phyloP scores from a whole-genome alignment of 37 sponge, comb jelly and placozoan species.

The Oscarella lobularis region DNA sequence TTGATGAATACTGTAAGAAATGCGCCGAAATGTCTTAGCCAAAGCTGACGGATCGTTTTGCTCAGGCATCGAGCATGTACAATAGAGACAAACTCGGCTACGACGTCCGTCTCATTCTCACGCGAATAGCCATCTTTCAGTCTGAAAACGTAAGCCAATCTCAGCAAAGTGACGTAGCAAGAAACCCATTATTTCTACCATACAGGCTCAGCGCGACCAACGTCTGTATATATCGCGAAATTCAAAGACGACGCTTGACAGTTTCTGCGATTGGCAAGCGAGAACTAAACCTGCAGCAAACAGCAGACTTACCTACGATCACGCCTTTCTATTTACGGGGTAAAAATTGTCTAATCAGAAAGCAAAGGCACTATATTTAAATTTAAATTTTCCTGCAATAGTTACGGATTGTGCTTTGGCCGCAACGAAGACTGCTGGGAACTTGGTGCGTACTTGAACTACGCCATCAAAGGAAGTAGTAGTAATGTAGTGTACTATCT shows the following conservation, averaged over 20 bases:
- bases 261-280: slow-evolving; percentile 1
- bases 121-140: background rate
- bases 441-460: background rate
- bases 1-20: background rate
- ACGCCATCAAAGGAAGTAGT: too few species aligned
- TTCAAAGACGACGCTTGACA: background rate
- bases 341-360: background rate
- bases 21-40: too few species aligned
- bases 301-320: background rate
- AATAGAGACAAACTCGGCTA: background rate
- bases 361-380: too few species aligned
- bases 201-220: background rate
- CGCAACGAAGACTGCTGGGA: background rate
- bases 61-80: background rate
- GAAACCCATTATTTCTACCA: background rate
- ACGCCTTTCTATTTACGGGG: background rate
- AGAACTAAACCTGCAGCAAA: background rate
- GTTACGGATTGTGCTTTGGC: background rate
- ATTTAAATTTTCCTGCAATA: too few species aligned
- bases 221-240: background rate
- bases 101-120: background rate
- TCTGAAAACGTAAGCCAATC: background rate
- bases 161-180: background rate
- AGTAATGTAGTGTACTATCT: too few species aligned
- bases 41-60: too few species aligned